Base-by-base conservation (phyloP, 2,888 invertebrate species). In the Pharmacophagus antenor region DNA sequence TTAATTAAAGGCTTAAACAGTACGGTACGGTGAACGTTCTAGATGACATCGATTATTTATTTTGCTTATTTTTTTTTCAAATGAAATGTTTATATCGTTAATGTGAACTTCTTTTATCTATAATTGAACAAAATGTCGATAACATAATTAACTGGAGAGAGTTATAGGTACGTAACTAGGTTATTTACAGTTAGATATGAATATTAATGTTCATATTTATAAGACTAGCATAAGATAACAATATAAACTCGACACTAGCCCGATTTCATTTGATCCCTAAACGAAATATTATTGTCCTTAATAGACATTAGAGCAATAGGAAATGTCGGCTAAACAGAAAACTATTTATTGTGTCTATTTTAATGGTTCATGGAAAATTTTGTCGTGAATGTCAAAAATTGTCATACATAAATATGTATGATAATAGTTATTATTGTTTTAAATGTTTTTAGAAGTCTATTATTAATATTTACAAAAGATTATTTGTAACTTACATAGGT, bases 61-160 rank as follows among this genome's bases (percentile, higher is more conserved):
- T 7, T 5, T 25, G 3, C 7, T 3, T 25, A 31, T 1, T 31
- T 12, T 31, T 31, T 31, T 31, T 1, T 12, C 15, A 31, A 31
- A 10, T 31, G 10, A 12, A 31, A 0, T 12, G 15, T 12, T 31
- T 8, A 10, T 10, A 12, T 31, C 3, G 10, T 10, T 15, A 31
- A 31, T 8, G 12, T 10, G 12, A 31, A 12, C 31, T 10, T 84
- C 66, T 73, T 65, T 65, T 65, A 68, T 57, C 70, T 68, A 23
- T 42, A 41, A 18, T 20, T 8, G 17, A 49, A 49, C 12, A n/a
- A 15, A 41, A 20, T 31, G 12, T 31, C 10, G 31, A 31, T 31
- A 31, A 31, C 10, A 31, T 12, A 31, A 31, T 31, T 31, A 15
- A 52, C 49, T 49, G n/a, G 22, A 41, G n/a, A 20, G 37, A 15